These are phyloP conservation scores for Lepidurus apus DNA, from an alignment of 1,140 invertebrate genomes.

Conservation along the genomic window DNA sequence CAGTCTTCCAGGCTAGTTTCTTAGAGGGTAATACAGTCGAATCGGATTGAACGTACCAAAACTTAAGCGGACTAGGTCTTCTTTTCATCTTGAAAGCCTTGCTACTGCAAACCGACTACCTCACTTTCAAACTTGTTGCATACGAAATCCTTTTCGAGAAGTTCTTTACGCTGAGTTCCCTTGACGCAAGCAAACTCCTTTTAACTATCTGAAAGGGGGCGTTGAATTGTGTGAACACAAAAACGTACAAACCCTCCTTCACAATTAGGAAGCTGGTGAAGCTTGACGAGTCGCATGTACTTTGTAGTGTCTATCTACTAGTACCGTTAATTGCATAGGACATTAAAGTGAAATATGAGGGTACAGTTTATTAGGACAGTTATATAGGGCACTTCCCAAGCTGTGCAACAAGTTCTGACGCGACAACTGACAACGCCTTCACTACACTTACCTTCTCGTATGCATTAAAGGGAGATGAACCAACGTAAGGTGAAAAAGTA, in stretches of 20 bases:
- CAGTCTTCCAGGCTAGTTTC: background rate
- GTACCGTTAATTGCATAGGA: constrained; percentile 4
- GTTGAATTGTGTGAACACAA: background rate
- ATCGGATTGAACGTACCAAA: too few relatives aligned
- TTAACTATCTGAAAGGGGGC: too few relatives aligned
- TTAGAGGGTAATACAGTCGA: background rate
- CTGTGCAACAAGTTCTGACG: background rate
- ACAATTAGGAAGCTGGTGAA: background rate
- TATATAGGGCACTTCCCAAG: background rate
- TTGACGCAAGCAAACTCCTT: too few relatives aligned
- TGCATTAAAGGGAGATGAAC: background rate
- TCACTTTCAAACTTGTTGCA: too few relatives aligned
- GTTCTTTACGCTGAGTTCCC: too few relatives aligned
- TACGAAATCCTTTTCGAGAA: too few relatives aligned
- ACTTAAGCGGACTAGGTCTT: too few relatives aligned
- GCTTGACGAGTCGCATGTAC: background rate
- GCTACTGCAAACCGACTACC: too few relatives aligned
- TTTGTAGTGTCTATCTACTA: background rate
- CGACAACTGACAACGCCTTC: background rate
- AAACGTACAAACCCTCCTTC: background rate
- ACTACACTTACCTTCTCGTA: background rate
- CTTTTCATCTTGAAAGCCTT: too few relatives aligned
- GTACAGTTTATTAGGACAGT: background rate
- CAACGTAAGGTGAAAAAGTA: background rate
- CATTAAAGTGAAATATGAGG: background rate